Conservation (phyloP, 2,113 vertebrate species). For the Oncorhynchus gorbuscha region DNA sequence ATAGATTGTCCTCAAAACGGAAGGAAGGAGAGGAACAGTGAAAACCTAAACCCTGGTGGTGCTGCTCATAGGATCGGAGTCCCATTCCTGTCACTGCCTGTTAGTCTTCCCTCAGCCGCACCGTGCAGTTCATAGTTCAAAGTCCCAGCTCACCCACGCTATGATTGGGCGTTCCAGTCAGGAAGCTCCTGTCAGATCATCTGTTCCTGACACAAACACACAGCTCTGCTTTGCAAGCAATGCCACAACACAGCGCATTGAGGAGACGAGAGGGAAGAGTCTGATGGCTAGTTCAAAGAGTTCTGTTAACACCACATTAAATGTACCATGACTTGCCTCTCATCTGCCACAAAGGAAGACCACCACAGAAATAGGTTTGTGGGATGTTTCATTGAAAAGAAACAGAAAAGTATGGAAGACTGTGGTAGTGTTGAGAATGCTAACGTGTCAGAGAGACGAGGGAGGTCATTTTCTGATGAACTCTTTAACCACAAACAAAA, state of each 20-base stretch:
- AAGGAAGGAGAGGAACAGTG: not conserved
- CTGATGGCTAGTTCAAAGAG: not conserved
- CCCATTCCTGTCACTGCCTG: not conserved
- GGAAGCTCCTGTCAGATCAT: slow-evolving; percentile 1
- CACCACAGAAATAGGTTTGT: not conserved
- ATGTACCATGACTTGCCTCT: not conserved
- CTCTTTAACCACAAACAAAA: not conserved
- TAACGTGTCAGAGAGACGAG: not conserved
- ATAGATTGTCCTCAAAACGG: slow-evolving; percentile 19
- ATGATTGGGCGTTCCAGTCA: not conserved
- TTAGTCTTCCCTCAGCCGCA: not conserved
- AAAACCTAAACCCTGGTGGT: not conserved
- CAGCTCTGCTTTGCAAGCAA: slow-evolving; percentile 15
- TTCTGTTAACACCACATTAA: not conserved
- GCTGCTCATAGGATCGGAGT: not conserved
- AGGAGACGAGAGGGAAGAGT: not conserved
- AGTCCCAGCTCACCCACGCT: not conserved
- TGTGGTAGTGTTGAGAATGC: not conserved
- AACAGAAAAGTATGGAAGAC: not conserved
- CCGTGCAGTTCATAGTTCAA: slow-evolving; percentile 26
- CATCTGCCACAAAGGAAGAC: not conserved
- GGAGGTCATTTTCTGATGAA: not conserved
- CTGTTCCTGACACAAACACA: not conserved
- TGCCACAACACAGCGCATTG: not conserved
- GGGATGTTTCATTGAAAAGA: not conserved